These are phyloP conservation scores for Colletes collaris DNA, from an alignment of 2,888 invertebrate genomes.

Conservation along the genomic window DNA sequence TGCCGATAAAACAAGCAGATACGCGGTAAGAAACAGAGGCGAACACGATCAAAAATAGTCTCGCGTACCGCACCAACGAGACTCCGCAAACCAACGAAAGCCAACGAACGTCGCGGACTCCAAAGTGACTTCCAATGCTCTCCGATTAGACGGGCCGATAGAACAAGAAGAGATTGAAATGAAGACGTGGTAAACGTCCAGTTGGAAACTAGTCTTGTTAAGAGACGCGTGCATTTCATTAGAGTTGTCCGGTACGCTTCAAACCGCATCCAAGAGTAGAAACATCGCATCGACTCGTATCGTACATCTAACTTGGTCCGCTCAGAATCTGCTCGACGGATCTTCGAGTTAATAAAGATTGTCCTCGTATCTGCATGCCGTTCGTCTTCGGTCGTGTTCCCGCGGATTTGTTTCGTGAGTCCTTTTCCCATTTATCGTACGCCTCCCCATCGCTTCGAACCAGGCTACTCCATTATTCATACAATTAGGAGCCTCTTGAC, in stretches of 20 bases:
- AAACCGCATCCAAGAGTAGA: conserved; percentile 12
- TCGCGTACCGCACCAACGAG: conserved; percentile 12
- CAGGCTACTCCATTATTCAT: conserved; percentile 32
- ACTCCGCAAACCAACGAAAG: conserved; percentile 9
- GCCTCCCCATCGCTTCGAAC: background rate
- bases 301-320: conserved; percentile 20
- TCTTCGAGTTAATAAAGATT: conserved; percentile 29
- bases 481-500: conserved; percentile 18
- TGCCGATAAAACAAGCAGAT: conserved; percentile 16
- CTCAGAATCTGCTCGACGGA: conserved; percentile 1
- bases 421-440: background rate
- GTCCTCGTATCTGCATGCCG: conserved; percentile 30
- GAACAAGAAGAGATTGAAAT: conserved; percentile 38
- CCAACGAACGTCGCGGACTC: conserved; percentile 9
- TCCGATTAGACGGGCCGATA: conserved; percentile 37
- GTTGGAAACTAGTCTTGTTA: conserved; percentile 42
- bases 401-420: background rate
- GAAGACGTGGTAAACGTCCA: conserved; percentile 36
- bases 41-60: conserved; percentile 18
- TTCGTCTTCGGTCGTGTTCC: conserved; percentile 17
- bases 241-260: conserved; percentile 22
- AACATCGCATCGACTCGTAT: conserved; percentile 39
- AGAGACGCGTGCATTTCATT: conserved; percentile 42
- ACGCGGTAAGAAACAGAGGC: conserved; percentile 11
- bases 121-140: conserved; percentile 1